Evolutionary conservation across 2,888 invertebrate species (phyloP), one percentile per base, ranked within the genome.

Genomic region (Cephus pulcher): DNA sequence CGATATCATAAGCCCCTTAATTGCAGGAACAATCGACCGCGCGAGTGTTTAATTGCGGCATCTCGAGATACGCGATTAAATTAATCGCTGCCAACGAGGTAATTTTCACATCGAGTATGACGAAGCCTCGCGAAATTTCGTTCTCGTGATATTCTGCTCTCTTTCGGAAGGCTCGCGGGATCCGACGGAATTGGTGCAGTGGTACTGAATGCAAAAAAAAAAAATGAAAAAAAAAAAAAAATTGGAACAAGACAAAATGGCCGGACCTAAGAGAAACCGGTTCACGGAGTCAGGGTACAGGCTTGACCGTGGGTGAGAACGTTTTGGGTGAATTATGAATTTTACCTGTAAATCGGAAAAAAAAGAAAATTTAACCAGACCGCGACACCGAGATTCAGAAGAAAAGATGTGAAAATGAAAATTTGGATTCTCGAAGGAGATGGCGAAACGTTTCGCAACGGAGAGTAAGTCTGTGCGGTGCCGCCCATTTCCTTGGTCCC

Each of bases 1-100:
- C 85, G 85, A 86, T 86, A 87, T 88, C 87, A 86, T 87, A 88
- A 88, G 88, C 85, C 81, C 83, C 83, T 83, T 88, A 88, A 88
- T 88, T 88, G 87, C 86, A 76, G 83, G 82, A 84, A 84, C 87
- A 88, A 88, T 89, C 86, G 85, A 85, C 84, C 82, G 81, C 80
- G 84, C 80, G 83, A 89, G 89, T 84, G 85, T 85, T 86, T 89
- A 89, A 89, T 89, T 88, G 86, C 23, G 23, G 56, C 56, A 56
- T 56, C 56, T 56, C 56, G 56, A 56, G 56, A 56, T 70, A 70
- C 75, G 70, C 71, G 75, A 75, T 69, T 75, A 40, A 75, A 34
- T 34, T 40, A 78, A 78, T 37, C 75, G 75, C 2, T 23, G 9
- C 23, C 56, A 23, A 56, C 56, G 23, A 56, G 56, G 56, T 56